These are phyloP conservation scores for Ceramica pisi DNA, from an alignment of 2,888 invertebrate species.

Conservation along the genomic window DNA sequence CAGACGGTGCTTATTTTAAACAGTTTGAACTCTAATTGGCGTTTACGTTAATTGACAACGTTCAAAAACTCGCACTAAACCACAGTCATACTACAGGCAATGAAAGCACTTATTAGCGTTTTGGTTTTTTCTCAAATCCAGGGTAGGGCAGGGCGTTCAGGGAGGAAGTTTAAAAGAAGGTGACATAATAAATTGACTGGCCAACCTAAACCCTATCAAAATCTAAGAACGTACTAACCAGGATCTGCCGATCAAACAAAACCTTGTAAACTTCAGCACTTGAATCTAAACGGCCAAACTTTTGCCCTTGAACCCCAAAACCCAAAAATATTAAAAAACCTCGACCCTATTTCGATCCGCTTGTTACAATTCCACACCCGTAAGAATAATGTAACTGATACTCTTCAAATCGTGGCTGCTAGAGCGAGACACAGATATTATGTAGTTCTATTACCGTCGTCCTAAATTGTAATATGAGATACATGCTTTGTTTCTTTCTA, in stretches of 20 bases:
- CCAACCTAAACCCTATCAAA: too few relatives aligned
- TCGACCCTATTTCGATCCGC: constrained; percentile 27
- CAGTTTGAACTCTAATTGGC: too few relatives aligned
- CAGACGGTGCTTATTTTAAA: too few relatives aligned
- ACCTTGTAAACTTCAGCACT: not conserved
- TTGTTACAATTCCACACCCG: constrained; percentile 57
- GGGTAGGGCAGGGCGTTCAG: not conserved
- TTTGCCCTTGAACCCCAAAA: not conserved
- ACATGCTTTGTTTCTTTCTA: constrained; percentile 66
- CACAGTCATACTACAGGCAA: too few relatives aligned
- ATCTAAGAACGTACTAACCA: not conserved
- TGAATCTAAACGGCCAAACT: not conserved
- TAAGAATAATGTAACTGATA: constrained; percentile 73
- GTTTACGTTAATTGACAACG: too few relatives aligned
- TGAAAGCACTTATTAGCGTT: not conserved
- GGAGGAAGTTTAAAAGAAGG: not conserved
- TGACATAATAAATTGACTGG: not conserved
- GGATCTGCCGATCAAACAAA: not conserved
- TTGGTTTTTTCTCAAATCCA: too few relatives aligned
- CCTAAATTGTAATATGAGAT: constrained; percentile 72
- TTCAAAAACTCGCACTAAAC: too few relatives aligned
- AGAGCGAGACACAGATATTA: constrained; percentile 67
- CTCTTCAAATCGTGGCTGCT: constrained; percentile 71
- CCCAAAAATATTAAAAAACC: constrained; percentile 34
- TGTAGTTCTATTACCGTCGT: constrained; percentile 72